Evolutionary conservation across 2,888 invertebrate species (phyloP).

Genomic region (Aphrophora alni): DNA sequence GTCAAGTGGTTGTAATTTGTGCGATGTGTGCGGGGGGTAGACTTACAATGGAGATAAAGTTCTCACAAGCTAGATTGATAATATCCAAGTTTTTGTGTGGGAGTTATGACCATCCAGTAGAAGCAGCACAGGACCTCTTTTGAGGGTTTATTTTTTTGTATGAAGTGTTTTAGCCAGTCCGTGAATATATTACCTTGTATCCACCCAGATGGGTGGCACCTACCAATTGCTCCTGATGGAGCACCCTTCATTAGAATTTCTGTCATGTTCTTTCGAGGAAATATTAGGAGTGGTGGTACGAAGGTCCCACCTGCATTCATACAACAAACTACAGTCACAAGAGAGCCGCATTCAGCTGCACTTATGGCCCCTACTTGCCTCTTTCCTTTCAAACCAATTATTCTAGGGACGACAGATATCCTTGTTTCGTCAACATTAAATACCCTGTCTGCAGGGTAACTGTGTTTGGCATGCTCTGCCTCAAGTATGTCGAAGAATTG

Average conservation of each 20-base stretch:
- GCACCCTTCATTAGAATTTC: constrained; percentile 51
- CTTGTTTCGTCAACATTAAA: constrained; percentile 55
- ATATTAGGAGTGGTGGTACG: constrained; percentile 55
- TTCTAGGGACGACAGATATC: constrained; percentile 39
- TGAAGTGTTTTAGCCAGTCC: constrained; percentile 53
- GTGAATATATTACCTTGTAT: constrained; percentile 53
- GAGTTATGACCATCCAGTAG: constrained; percentile 43
- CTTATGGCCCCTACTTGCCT: constrained; percentile 53
- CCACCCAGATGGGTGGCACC: constrained; percentile 53
- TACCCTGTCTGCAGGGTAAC: constrained; percentile 45
- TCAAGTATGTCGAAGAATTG: constrained; percentile 37
- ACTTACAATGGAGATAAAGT: constrained; percentile 31
- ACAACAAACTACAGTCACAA: constrained; percentile 51
- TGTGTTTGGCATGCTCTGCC: constrained; percentile 45
- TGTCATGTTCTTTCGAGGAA: constrained; percentile 53
- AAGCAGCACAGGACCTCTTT: no score
- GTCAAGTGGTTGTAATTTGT: constrained; percentile 40
- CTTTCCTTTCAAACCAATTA: constrained; percentile 53
- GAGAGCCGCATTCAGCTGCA: constrained; percentile 54
- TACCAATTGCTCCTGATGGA: constrained; percentile 50
- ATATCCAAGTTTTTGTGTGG: constrained; percentile 41
- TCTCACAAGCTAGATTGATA: constrained; percentile 34
- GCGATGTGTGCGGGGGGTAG: no score
- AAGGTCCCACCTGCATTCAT: constrained; percentile 53
- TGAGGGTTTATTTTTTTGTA: constrained; percentile 42